Base-by-base conservation (phyloP, 1,140 invertebrate species). In the Apis cerana region DNA sequence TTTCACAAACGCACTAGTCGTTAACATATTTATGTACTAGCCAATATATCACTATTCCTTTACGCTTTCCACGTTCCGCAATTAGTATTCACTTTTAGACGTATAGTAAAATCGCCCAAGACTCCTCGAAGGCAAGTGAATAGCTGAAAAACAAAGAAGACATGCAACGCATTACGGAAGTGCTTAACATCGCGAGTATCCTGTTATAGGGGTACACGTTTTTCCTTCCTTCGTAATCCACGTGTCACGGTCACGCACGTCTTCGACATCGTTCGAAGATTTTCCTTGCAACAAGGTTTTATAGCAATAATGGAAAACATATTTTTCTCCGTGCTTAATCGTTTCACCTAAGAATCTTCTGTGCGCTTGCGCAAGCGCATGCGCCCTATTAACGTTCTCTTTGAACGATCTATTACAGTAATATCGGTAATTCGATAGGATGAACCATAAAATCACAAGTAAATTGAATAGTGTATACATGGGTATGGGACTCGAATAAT, bases 191-290 rank as follows among this genome's bases (percentile, higher is more conserved):
- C 64, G 74, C 56, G 1, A 13, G 80, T 82, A 82, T 82, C 80
- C 80, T 82, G 80, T 76, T 82, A 82, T 82, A 48, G 72, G 64
- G 64, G 48, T 76, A 68, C 27, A 13, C 2, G n/a, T 56, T 62
- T 54, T 50, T 21, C 23, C 76, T 79, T 71, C 70, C 70, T 59
- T 69, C 61, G 81, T 83, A 79, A 81, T 52, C 78, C 83, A 85
- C 86, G 86, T 88, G 86, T 88, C 86, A 88, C 70, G 86, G 75
- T 65, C 80, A 62, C 83, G 56, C 86, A 68, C 81, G 76, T 61
- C 54, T 74, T 43, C 74, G 70, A 62, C 48, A 59, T 76, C 33
- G n/a, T 54, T 76, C 43, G 13, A n/a, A 62, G 56, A 65, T 74
- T 59, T 70, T 48, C 70, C 74, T 65, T 19, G 17, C 43, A 65